Base-by-base conservation (phyloP, 1,140 invertebrate genomes). In the Augochlora pura region DNA sequence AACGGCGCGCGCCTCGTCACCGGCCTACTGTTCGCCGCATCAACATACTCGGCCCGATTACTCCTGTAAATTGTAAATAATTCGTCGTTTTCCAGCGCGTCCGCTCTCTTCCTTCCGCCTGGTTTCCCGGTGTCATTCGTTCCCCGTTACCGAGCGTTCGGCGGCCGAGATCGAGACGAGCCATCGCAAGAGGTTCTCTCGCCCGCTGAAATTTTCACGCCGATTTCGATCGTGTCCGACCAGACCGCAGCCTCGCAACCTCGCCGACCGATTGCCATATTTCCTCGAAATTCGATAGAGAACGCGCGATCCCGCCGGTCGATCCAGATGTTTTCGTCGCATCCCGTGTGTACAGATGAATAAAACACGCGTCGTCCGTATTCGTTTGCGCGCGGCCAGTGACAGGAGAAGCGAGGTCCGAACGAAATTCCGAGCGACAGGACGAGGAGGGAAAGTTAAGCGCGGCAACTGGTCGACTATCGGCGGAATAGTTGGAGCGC, bases 11-110 rank as follows among this genome's bases (percentile, higher is more conserved):
- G 84, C 63, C 52, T 49, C 66, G 25, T 18, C 38, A 6, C 54
- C 54, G 7, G 3, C 54, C 21, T 8, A 8, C 67, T 73, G n/a
- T 14, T 46, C 42, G 42, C 32, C 49, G 12, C n/a, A 7, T 27
- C 77, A 12, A 39, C 46, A 32, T 39, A 42, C 16, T n/a, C 25
- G 52, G 25, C 67, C 80, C 65, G 60, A 78, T 81, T 80, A 83
- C 85, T 77, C 87, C 86, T 89, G 89, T 88, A 90, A 92, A 92
- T 87, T 88, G 86, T 85, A 88, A 89, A 91, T 89, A 88, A 89
- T 85, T 77, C n/a, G 32, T 63, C 52, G n/a, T 69, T 23, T 39
- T 5, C 63, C 21, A 27, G 14, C 64, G 23, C 66, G 14, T 57
- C 0, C 21, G 27, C 62, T n/a, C 7, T 21, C 63, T 32, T 18